phyloP scores from a whole-genome alignment of 2,888 invertebrate genomes.

The Gerris lacustris region DNA sequence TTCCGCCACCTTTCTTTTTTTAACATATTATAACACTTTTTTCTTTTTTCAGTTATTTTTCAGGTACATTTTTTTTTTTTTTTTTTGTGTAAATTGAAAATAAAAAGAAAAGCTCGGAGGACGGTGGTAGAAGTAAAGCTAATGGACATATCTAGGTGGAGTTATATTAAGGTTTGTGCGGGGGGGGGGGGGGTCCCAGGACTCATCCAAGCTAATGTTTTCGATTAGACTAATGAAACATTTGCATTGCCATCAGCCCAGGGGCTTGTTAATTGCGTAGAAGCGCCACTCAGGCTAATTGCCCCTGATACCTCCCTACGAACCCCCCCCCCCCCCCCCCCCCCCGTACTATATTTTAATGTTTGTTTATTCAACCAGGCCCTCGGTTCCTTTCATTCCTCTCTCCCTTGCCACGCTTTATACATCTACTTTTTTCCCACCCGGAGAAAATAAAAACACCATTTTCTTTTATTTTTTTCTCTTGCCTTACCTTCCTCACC shows the following conservation, averaged over 20 bases:
- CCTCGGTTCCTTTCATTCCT: background rate
- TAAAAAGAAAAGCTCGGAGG: too few relatives aligned
- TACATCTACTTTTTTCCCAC: background rate
- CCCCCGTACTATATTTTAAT: constrained; percentile 15
- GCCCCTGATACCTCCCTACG: constrained; percentile 15
- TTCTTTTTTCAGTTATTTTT: too few relatives aligned
- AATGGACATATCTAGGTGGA: too few relatives aligned
- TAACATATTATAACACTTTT: too few relatives aligned
- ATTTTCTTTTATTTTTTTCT: background rate
- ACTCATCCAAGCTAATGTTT: constrained; percentile 41
- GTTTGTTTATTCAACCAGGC: background rate
- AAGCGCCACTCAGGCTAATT: constrained; percentile 19
- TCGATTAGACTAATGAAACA: constrained; percentile 43
- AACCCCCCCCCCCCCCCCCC: constrained; percentile 9
- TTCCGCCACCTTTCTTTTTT: too few relatives aligned
- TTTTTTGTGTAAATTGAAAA: too few relatives aligned
- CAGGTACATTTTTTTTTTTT: too few relatives aligned
- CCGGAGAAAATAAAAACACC: background rate
- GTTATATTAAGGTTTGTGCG: too few relatives aligned
- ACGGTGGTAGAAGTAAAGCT: too few relatives aligned
- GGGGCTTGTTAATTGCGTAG: constrained; percentile 21
- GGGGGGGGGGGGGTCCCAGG: background rate
- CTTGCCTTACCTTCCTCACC: background rate
- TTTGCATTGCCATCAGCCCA: constrained; percentile 34
- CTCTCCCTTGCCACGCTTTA: background rate